These are phyloP conservation scores for Parnassius mnemosyne DNA, from an alignment of 2,888 invertebrate genomes.

Conservation along the genomic window DNA sequence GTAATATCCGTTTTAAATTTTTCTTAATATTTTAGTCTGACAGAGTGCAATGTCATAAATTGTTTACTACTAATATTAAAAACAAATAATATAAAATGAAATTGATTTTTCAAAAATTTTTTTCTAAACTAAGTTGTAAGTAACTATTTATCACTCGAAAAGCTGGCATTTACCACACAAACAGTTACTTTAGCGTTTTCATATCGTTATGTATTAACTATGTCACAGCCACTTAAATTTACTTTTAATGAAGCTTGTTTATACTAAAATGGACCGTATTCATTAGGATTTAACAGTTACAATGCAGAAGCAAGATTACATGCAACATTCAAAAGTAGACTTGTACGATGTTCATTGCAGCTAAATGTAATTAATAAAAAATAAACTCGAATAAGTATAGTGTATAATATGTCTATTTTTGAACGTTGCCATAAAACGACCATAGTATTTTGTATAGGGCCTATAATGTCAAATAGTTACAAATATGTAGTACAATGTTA, in stretches of 20 bases:
- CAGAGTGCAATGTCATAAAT: too few relatives aligned
- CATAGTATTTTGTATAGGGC: constrained; percentile 15
- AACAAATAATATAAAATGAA: too few relatives aligned
- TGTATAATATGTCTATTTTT: constrained; percentile 10
- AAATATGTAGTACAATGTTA: constrained; percentile 6
- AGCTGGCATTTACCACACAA: constrained; percentile 40
- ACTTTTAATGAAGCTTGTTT: constrained; percentile 47
- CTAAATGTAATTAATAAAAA: constrained; percentile 3
- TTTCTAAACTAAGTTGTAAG: too few relatives aligned
- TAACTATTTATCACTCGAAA: constrained; percentile 1
- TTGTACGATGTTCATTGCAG: neutral
- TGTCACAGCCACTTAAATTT: constrained; percentile 70
- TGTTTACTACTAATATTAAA: too few relatives aligned
- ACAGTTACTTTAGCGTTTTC: constrained; percentile 18
- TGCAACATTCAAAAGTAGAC: constrained; percentile 5
- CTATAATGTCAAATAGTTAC: constrained; percentile 10
- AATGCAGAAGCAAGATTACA: constrained; percentile 10
- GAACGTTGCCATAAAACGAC: neutral
- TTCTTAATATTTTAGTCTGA: too few relatives aligned
- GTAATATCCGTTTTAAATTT: too few relatives aligned
- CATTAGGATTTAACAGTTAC: constrained; percentile 16
- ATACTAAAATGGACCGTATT: constrained; percentile 34
- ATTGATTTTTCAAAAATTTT: too few relatives aligned
- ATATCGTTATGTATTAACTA: constrained; percentile 54
- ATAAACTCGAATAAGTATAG: neutral